Conservation (phyloP, 2,888 invertebrate species). For the Polyommatus icarus region DNA sequence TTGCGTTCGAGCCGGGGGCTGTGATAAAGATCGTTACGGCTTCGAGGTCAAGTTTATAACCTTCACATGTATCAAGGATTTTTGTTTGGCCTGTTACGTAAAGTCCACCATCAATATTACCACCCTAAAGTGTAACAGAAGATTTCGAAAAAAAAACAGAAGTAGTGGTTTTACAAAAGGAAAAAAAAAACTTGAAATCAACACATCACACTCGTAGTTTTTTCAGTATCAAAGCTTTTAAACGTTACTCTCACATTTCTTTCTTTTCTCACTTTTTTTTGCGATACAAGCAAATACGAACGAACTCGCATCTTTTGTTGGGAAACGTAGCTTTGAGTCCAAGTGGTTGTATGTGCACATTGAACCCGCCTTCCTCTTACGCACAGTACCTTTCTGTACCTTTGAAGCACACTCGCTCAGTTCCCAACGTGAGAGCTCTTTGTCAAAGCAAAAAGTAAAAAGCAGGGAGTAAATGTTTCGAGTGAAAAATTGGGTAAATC, state of each 20-base stretch:
- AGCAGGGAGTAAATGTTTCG: slow-evolving; percentile 6
- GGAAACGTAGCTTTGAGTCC: slow-evolving; percentile 2
- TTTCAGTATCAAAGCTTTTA: not conserved
- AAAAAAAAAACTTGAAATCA: not conserved
- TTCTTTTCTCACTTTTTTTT: slow-evolving; percentile 2
- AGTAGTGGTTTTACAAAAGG: not conserved
- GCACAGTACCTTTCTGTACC: slow-evolving; percentile 21
- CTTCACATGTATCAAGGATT: slow-evolving; percentile 23
- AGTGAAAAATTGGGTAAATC: not conserved
- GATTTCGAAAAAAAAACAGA: too few relatives aligned
- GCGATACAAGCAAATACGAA: not conserved
- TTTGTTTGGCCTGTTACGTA: slow-evolving; percentile 18
- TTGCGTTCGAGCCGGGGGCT: slow-evolving; percentile 30
- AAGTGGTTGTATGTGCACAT: slow-evolving; percentile 18
- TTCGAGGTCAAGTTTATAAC: slow-evolving; percentile 33
- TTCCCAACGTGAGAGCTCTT: not conserved
- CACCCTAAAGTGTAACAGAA: not conserved
- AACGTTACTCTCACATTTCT: not conserved
- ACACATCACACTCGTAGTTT: not conserved
- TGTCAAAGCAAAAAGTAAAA: slow-evolving; percentile 9
- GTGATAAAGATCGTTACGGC: slow-evolving; percentile 32
- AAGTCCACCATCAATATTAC: not conserved
- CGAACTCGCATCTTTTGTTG: slow-evolving; percentile 22
- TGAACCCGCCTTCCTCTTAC: slow-evolving; percentile 25
- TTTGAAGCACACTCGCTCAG: not conserved